These are phyloP conservation scores for Dinothrombium tinctorium DNA, from an alignment of 1,140 invertebrate species.

Conservation along the genomic window DNA sequence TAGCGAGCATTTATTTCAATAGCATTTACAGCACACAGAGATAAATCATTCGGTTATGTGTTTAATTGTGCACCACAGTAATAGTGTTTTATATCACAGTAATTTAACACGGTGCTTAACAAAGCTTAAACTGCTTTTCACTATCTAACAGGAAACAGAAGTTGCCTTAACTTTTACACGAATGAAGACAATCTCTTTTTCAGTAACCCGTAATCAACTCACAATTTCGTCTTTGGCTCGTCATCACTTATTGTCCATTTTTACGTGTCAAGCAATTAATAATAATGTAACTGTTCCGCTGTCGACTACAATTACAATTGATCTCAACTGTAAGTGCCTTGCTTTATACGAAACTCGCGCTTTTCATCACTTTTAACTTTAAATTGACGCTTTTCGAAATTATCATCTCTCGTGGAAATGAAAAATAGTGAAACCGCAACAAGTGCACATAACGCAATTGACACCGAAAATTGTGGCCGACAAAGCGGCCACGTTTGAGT, in stretches of 20 bases:
- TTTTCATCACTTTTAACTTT: neutral
- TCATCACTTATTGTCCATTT: slow-evolving; percentile 45
- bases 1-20: too few species aligned
- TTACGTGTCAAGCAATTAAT: slow-evolving; percentile 38
- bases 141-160: too few species aligned
- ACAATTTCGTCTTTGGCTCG: slow-evolving; percentile 42
- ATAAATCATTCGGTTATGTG: too few species aligned
- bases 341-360: too few species aligned
- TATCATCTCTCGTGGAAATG: too few species aligned
- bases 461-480: slow-evolving; percentile 7
- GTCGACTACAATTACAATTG: slow-evolving; percentile 17
- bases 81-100: too few species aligned
- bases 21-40: too few species aligned
- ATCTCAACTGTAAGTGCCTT: slow-evolving; percentile 20
- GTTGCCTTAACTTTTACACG: too few species aligned
- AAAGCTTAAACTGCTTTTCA: too few species aligned
- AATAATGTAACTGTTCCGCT: slow-evolving; percentile 17
- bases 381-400: neutral
- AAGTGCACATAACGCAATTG: slow-evolving; percentile 11
- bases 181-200: too few species aligned
- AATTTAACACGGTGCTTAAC: too few species aligned
- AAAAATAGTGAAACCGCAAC: slow-evolving; percentile 11
- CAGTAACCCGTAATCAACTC: slow-evolving; percentile 37
- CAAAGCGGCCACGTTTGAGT: slow-evolving; percentile 11
- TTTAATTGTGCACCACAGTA: too few species aligned